Conservation (phyloP, 2,113 vertebrate species). For the Steatornis caripensis region DNA sequence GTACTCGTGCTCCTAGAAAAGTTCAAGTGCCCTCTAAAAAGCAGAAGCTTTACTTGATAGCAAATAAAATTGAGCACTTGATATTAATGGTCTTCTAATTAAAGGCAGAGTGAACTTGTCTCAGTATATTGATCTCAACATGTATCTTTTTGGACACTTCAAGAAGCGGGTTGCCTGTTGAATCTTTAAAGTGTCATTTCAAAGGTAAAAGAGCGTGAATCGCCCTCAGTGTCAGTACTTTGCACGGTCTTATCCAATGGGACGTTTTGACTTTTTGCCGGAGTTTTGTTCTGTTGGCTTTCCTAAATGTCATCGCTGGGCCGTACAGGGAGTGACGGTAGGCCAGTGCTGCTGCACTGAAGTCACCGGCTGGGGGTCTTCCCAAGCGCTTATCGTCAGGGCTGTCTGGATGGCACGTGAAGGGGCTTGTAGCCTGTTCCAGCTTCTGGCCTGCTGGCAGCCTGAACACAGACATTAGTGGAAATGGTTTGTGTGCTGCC, state of each 20-base stretch:
- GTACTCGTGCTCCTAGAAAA: background rate
- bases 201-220: background rate
- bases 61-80: background rate
- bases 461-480: background rate
- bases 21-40: conserved; percentile 6
- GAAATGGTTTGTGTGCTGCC: background rate
- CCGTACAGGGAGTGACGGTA: background rate
- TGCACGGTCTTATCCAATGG: background rate
- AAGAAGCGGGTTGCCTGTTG: background rate
- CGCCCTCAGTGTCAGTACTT: background rate
- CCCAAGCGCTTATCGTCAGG: background rate
- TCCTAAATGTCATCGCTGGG: background rate
- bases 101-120: background rate
- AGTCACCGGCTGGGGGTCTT: background rate
- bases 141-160: background rate
- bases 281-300: background rate
- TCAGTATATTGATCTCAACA: background rate
- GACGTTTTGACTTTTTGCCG: background rate
- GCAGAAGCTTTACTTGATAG: background rate
- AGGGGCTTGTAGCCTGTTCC: background rate
- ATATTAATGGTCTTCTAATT: conserved; percentile 7
- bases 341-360: background rate
- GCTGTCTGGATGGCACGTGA: background rate
- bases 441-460: background rate
- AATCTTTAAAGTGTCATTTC: background rate